These are phyloP conservation scores for Pentamera pediparva DNA, from an alignment of 53 echinoderm and acorn worm species.

Conservation along the genomic window DNA sequence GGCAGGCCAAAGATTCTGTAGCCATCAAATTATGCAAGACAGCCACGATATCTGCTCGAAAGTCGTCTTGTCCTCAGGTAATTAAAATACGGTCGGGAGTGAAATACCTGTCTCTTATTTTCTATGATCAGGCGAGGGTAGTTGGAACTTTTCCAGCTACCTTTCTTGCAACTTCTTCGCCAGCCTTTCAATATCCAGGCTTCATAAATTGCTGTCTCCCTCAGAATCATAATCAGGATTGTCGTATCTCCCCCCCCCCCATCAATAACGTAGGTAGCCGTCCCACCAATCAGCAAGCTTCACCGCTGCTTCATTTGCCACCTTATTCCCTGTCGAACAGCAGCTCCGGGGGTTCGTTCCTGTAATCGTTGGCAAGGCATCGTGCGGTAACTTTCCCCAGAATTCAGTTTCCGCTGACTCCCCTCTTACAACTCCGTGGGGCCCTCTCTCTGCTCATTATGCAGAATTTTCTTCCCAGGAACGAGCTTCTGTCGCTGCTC, in stretches of 20 bases:
- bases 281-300: slow-evolving; percentile 3
- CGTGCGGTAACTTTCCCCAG: slow-evolving; percentile 2
- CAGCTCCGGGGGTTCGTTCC: background rate
- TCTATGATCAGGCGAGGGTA: too few relatives aligned
- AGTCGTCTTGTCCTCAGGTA: too few relatives aligned
- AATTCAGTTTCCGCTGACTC: background rate
- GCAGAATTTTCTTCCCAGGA: slow-evolving; percentile 14
- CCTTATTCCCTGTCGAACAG: background rate
- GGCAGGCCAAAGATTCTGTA: too few relatives aligned
- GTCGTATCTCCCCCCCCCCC: too few relatives aligned
- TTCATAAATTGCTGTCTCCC: background rate
- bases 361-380: background rate
- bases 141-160: too few relatives aligned
- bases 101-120: too few relatives aligned
- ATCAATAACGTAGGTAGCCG: background rate
- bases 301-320: background rate
- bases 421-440: slow-evolving; percentile 2
- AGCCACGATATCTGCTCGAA: too few relatives aligned
- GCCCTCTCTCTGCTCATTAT: slow-evolving; percentile 29
- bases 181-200: too few relatives aligned
- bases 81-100: too few relatives aligned
- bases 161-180: too few relatives aligned
- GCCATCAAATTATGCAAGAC: too few relatives aligned
- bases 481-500: background rate
- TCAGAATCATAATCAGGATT: background rate